These are phyloP conservation scores for Rallus limicola DNA, from an alignment of 2,113 vertebrate genomes.

Conservation along the genomic window DNA sequence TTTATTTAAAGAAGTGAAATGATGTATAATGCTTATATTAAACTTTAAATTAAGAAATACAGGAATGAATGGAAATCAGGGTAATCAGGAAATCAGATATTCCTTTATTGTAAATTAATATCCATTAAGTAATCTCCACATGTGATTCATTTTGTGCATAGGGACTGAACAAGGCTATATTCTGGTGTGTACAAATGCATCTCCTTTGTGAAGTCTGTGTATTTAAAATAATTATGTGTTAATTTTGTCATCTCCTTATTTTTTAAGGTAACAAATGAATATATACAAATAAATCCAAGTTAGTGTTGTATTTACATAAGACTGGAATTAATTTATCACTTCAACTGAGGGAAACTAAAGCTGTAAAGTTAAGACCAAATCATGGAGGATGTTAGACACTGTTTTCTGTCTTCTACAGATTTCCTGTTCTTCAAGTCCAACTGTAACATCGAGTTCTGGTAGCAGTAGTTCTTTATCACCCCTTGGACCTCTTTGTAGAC, in stretches of 20 bases:
- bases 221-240: background rate
- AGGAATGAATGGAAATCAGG: background rate
- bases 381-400: background rate
- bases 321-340: background rate
- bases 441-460: slow-evolving; percentile 85
- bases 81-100: background rate
- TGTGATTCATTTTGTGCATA: background rate
- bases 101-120: background rate
- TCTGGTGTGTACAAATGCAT: background rate
- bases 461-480: slow-evolving; percentile 86
- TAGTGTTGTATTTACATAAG: background rate
- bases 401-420: slow-evolving; percentile 81
- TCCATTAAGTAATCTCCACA: background rate
- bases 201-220: background rate
- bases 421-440: slow-evolving; percentile 84
- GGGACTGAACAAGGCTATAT: background rate
- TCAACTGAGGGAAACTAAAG: background rate
- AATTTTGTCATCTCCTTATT: background rate
- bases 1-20: background rate
- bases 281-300: background rate
- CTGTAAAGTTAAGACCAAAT: background rate
- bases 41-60: background rate
- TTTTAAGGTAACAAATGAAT: background rate
- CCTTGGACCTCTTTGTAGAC: slow-evolving; percentile 81
- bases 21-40: background rate